Evolutionary conservation across 2,113 vertebrate species (phyloP), one percentile per base, ranked within the genome.

Genomic region (Rhinogobius similis): DNA sequence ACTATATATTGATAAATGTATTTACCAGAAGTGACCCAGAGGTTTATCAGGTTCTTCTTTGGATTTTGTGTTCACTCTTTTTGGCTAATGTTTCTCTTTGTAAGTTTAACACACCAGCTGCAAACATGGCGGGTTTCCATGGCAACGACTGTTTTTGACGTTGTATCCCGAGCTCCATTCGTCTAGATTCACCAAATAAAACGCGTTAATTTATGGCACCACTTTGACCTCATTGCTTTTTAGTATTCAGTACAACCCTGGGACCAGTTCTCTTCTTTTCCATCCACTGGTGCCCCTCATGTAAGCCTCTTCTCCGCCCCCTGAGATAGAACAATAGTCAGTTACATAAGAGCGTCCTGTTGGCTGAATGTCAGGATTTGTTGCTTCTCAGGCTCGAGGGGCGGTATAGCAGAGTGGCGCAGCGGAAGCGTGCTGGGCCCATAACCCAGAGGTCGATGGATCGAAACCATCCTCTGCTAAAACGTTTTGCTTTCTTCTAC

Each of bases 301-400:
- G 43, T 26, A 9, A 24, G 26, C 21, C 58, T 50, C 48, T 41
- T n/a, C 56, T 71, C 39, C 43, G 16, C 70, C 44, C 23, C 53
- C 61, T 64, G 39, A 8, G 50, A 36, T 50, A 78, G 12, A 64
- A 82, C 65, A 86, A 76, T 68, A 50, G 61, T 18, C 27, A 26
- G 58, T 88, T 84, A 73, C 8, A 24, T 72, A 82, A 86, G 75
- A 81, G 61, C 7, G 61, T 43, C 65, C 21, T 86, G 87, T 8
- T 29, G 29, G 29, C 29, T 29, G 29, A 29, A 29, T 8, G 0
- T 27, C 4, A 26, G 26, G 18, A 29, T 16, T 29, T 13, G 1
- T 3, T 24, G 0, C 0, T 0, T 16, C 23, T 18, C 32, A 6
- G 44, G 5, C 6, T 11, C 29, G 5, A n/a, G 18, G 5, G 18